Evolutionary conservation across 2,888 invertebrate genomes (phyloP).

Genomic region (Leistus spinibarbis): DNA sequence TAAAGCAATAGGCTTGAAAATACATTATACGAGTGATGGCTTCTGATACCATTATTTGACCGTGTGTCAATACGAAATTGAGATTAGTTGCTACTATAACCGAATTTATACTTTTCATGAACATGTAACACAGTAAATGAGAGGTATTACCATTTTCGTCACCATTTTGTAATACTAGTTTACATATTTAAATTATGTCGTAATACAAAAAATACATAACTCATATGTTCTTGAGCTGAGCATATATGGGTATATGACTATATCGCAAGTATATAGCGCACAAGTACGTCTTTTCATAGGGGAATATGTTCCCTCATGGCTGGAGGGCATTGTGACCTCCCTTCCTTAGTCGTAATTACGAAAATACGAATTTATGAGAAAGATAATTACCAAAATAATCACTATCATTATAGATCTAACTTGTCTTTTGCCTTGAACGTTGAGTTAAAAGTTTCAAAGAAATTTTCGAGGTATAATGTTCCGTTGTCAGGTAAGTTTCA

Average conservation of each 20-base stretch:
- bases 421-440: neutral
- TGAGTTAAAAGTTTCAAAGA: neutral
- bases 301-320: neutral
- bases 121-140: no score
- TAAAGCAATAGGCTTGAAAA: no score
- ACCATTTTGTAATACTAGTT: neutral
- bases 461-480: neutral
- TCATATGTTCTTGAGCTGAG: neutral
- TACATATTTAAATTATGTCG: neutral
- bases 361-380: conserved; percentile 5
- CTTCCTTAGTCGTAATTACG: conserved; percentile 5
- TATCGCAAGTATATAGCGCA: neutral
- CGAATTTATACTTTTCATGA: no score
- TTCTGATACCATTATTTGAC: no score
- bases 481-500: no score
- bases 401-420: neutral
- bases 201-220: neutral
- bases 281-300: neutral
- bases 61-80: no score
- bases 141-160: neutral
- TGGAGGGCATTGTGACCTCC: neutral
- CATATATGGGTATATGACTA: conserved; percentile 5
- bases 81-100: no score
- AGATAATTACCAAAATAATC: conserved; percentile 4
- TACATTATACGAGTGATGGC: no score